phyloP scores from a whole-genome alignment of 2,113 vertebrate genomes.

The Melanerpes formicivorus region DNA sequence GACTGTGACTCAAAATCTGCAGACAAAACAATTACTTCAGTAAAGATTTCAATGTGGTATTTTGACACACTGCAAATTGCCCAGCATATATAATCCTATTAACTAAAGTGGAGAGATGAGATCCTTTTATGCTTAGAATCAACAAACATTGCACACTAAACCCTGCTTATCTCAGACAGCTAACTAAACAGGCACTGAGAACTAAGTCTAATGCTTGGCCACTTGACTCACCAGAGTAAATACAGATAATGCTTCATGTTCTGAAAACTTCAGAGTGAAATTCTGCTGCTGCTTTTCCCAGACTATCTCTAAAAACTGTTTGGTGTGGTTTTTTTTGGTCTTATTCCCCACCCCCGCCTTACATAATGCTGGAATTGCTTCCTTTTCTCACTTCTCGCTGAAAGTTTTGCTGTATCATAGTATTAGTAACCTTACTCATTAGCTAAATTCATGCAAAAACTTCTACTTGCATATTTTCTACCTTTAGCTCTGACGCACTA shows the following conservation, averaged over 20 bases:
- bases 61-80: conserved; percentile 24
- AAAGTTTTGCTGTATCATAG: background rate
- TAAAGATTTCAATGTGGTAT: conserved; percentile 12
- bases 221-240: background rate
- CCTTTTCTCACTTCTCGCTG: background rate
- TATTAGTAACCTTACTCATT: background rate
- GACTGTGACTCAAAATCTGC: background rate
- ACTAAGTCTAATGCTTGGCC: background rate
- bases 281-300: background rate
- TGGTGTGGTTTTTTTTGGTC: background rate
- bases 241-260: background rate
- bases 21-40: conserved; percentile 5
- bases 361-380: background rate
- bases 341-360: background rate
- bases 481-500: background rate
- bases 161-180: background rate
- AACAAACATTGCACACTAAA: conserved; percentile 18
- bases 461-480: background rate
- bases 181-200: background rate
- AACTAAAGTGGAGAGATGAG: background rate
- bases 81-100: conserved; percentile 37
- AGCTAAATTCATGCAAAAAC: background rate
- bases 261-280: background rate
- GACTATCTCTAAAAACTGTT: background rate
- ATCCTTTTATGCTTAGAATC: conserved; percentile 35